These are phyloP conservation scores for Cyprinodon diabolis DNA, from an alignment of 2,797 vertebrate species.

Conservation along the genomic window DNA sequence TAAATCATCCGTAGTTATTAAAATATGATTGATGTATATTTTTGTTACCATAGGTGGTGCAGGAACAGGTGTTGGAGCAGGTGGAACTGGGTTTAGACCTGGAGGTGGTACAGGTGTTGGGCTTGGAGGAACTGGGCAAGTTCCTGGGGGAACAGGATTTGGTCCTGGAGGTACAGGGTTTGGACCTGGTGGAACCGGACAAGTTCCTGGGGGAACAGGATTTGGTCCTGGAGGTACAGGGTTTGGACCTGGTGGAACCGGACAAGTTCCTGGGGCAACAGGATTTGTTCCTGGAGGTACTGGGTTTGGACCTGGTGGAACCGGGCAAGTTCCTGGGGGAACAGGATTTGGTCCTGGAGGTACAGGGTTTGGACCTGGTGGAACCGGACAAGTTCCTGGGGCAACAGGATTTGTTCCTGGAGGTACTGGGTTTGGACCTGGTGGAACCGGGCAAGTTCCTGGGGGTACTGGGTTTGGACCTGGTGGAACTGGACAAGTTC, in stretches of 20 bases:
- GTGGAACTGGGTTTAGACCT: conserved; percentile 34
- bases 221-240: conserved; percentile 43
- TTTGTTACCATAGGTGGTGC: conserved; percentile 43
- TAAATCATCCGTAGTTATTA: not conserved
- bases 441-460: conserved; percentile 18
- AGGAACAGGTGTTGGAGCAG: conserved; percentile 49
- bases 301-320: conserved; percentile 11
- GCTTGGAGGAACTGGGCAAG: conserved; percentile 18
- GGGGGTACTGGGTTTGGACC: conserved; percentile 35
- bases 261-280: conserved; percentile 28
- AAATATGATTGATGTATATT: conserved; percentile 11
- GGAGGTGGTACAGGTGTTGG: conserved; percentile 11
- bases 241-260: conserved; percentile 35
- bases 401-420: conserved; percentile 33
- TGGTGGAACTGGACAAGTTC: conserved; percentile 21
- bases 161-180: conserved; percentile 32
- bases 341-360: conserved; percentile 34
- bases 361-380: not conserved
- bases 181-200: not conserved
- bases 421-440: conserved; percentile 20
- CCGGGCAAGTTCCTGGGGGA: conserved; percentile 30
- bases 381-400: not conserved
- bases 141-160: not conserved
- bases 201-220: conserved; percentile 1
- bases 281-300: conserved; percentile 30